Base-by-base conservation (phyloP, 2,888 invertebrate species). In the Sinohyriopsis cumingii region DNA sequence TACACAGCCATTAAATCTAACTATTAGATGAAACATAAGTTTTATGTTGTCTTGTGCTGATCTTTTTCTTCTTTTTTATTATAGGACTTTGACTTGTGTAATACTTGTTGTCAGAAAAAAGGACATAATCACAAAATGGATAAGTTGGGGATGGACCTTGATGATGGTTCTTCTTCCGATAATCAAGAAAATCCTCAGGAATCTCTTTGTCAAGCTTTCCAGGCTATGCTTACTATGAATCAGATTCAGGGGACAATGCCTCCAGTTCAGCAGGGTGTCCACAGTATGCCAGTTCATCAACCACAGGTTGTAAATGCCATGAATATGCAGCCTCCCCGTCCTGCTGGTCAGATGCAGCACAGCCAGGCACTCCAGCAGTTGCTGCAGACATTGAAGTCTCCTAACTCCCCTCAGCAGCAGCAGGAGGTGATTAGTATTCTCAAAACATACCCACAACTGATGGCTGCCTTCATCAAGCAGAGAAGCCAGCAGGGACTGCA, bases 91-190 rank as follows among this genome's bases (percentile, higher is more conserved):
- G 99, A 99, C 91, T 93, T 99, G 80, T 99, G 99, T 92, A 94
- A 95, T 81, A 93, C 94, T 74, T 99, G 99, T 92, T 95, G 96
- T 92, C 95, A 96, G 88, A 96, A 95, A 91, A 95, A 95, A 91
- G 95, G 95, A 33, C 99, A 99, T 92, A 95, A 94, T 68, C 99
- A 99, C 92, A 95, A 95, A 90, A 98, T 99, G 99, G 98, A 98
- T 89, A 96, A 95, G 92, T 94, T 99, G 80, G 98, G 98, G 78
- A 93, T 98, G 83, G 98, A 96, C 91, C 92, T 97, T 86, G 97
- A 97, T 90, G 97, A 96, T 70, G 95, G 95, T 24, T 80, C 85
- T 60, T 82, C 82, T 65, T 72, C 81, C 54, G 96, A 96, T 90
- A 96, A 96, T 70, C 94, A 95, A 70, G 85, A 87, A 68, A 88